Evolutionary conservation across 2,797 vertebrate species (phyloP).

Genomic region (Eurystomus glaucurus): DNA sequence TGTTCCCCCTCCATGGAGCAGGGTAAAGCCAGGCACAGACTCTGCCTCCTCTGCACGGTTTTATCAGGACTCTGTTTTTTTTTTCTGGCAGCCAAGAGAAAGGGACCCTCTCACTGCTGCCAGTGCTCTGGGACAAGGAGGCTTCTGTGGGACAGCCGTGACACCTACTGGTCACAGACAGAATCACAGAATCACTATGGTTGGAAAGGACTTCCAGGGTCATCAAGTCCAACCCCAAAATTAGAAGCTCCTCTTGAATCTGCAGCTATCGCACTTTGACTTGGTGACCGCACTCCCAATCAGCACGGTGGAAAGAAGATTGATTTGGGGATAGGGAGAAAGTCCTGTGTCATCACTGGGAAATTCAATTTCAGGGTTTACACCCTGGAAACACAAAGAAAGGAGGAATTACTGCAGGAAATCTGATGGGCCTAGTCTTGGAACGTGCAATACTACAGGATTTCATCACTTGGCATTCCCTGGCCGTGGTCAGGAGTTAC

Average conservation of each 20-base stretch:
- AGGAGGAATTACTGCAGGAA: no score
- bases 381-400: no score
- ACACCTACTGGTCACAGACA: slow-evolving; percentile 74
- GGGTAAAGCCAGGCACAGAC: fast-evolving
- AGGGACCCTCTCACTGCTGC: fast-evolving
- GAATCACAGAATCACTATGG: no score
- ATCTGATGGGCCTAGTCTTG: no score
- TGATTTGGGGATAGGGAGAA: background rate
- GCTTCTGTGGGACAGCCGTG: slow-evolving; percentile 54
- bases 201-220: no score
- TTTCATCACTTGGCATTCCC: no score
- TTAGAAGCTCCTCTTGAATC: background rate
- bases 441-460: no score
- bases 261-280: background rate
- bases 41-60: background rate
- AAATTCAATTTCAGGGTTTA: background rate
- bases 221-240: background rate
- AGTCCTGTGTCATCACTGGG: background rate
- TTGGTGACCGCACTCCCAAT: background rate
- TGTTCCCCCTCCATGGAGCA: fast-evolving
- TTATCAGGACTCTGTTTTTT: fast-evolving
- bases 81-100: fast-evolving
- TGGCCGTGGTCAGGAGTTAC: no score
- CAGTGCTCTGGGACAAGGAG: background rate
- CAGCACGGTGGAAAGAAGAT: background rate